Evolutionary conservation across 1,140 invertebrate species (phyloP).

Genomic region (Calliopsis andreniformis): DNA sequence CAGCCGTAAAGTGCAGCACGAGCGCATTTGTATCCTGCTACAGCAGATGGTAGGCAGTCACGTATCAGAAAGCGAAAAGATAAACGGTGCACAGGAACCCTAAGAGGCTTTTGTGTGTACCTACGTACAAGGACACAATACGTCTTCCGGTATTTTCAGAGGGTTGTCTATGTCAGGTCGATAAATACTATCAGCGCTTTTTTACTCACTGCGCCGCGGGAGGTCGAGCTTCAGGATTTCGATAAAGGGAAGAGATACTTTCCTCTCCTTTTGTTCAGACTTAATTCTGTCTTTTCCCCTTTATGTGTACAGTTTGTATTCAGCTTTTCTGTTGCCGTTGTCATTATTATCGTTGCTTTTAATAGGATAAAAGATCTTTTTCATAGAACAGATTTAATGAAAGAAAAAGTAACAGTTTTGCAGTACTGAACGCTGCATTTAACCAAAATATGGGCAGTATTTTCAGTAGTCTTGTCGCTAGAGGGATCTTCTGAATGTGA

Average conservation of each 20-base stretch:
- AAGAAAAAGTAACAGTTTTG: too few relatives aligned
- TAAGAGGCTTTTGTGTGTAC: background rate
- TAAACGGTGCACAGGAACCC: slow-evolving; percentile 1
- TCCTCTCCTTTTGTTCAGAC: background rate
- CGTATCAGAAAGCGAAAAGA: background rate
- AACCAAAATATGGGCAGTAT: too few relatives aligned
- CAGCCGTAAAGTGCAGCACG: slow-evolving; percentile 4
- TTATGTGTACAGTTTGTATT: too few relatives aligned
- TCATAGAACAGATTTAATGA: too few relatives aligned
- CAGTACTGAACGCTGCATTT: too few relatives aligned
- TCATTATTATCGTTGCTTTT: too few relatives aligned
- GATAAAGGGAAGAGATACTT: background rate
- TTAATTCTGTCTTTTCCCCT: background rate
- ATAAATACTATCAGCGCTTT: slow-evolving; percentile 17
- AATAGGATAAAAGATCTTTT: too few relatives aligned
- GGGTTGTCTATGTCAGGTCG: slow-evolving; percentile 1
- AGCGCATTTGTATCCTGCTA: background rate
- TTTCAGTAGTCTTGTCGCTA: too few relatives aligned
- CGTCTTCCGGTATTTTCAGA: background rate
- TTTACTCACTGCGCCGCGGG: background rate
- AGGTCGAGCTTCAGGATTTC: background rate
- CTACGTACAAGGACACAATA: background rate
- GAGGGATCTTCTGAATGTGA: too few relatives aligned
- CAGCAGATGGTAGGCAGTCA: background rate
- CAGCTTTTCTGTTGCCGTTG: too few relatives aligned